Base-by-base conservation (phyloP, 2,888 invertebrate species). In the Chironomus riparius region DNA sequence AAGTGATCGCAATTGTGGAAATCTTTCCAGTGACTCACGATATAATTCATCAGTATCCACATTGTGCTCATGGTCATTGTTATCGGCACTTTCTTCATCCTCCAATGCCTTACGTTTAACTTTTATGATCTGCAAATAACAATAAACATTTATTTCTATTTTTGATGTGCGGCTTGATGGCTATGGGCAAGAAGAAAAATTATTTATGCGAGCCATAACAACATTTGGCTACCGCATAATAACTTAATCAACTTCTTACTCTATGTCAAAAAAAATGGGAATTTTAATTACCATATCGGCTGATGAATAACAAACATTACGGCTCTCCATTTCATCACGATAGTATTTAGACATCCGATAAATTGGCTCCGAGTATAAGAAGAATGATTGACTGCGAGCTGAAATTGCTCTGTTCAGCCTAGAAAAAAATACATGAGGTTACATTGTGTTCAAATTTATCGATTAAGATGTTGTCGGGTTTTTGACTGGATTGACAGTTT, bases 251-350 rank as follows among this genome's bases (percentile, higher is more conserved):
- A 38, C 38, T 38, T 38, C 38, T 1, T 38, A 38, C 13, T 12
- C n/a, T 13, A 48, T 4, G 12, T n/a, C n/a, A 18, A 22, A 13
- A 13, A 65, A 68, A 24, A 24, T 6, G n/a, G 24, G 15, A 56
- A 56, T 38, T 38, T 38, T 21, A 74, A 62, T 74, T 48, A 74
- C 74, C 65, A 68, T 21, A 68, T 74, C 74, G 4, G 74, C 65
- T n/a, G 65, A 65, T 47, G 68, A 74, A 48, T 74, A 74, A 22
- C 74, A 74, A 38, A 74, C 74, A 24, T 18, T 13, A n/a, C 74
- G 65, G 22, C 68, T 68, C 68, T 74, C 50, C 74, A 74, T 74
- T 68, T 74, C 74, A n/a, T 74, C 74, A 18, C 74, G 74, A 48
- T 74, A 74, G 22, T 74, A 74, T 22, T 22, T 68, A 6, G 74